phyloP scores from a whole-genome alignment of 2,113 vertebrate genomes.

The Syngnathus floridae region DNA sequence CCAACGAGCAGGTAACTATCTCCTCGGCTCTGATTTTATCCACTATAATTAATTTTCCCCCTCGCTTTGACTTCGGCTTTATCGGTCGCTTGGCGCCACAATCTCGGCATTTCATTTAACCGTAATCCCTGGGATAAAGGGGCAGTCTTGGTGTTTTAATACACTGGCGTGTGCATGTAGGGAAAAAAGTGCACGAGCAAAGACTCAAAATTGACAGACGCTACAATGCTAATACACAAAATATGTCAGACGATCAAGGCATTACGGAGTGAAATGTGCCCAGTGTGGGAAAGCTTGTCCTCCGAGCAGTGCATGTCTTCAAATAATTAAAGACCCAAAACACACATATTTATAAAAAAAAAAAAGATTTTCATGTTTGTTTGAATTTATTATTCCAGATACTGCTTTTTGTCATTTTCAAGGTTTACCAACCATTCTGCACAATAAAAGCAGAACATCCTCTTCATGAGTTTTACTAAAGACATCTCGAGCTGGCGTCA shows the following conservation, averaged over 20 bases:
- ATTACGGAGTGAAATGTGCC: background rate
- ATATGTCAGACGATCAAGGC: background rate
- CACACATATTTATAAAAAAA: background rate
- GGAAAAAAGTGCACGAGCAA: slow-evolving; percentile 13
- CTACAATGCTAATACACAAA: slow-evolving; percentile 4
- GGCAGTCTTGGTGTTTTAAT: slow-evolving; percentile 57
- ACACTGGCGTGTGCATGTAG: slow-evolving; percentile 28
- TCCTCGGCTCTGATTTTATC: slow-evolving; percentile 63
- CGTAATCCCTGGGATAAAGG: slow-evolving; percentile 63
- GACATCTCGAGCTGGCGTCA: background rate
- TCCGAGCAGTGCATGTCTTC: background rate
- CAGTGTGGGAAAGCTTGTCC: background rate
- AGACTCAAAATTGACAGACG: slow-evolving; percentile 31
- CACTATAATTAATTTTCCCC: slow-evolving; percentile 66
- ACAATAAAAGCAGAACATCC: background rate
- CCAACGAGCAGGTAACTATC: slow-evolving; percentile 59
- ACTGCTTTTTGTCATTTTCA: background rate
- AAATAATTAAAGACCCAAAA: background rate
- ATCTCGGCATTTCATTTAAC: slow-evolving; percentile 66
- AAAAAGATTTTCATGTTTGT: no score
- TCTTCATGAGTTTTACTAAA: background rate
- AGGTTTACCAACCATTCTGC: background rate
- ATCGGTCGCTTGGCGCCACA: slow-evolving; percentile 46
- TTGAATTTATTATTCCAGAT: background rate
- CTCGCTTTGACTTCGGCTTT: slow-evolving; percentile 52